These are phyloP conservation scores for Periophthalmodon schlosseri DNA, from an alignment of 2,113 vertebrate species.

Conservation along the genomic window DNA sequence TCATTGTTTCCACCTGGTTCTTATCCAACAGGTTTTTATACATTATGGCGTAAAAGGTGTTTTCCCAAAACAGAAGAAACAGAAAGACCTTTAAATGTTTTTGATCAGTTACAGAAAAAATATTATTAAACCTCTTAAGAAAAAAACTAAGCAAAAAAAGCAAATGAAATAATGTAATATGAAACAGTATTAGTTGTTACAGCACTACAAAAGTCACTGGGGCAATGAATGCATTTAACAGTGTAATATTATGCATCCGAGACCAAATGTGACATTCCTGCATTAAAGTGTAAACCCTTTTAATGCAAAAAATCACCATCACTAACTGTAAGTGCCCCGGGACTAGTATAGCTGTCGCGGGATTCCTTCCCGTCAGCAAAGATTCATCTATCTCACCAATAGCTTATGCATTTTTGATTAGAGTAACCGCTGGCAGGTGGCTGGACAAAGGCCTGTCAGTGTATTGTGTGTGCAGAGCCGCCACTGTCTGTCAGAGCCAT, in stretches of 20 bases:
- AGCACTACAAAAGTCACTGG: too few relatives aligned
- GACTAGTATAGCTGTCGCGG: neutral
- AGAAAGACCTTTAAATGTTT: too few relatives aligned
- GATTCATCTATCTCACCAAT: constrained; percentile 22
- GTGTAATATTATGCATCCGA: constrained; percentile 53
- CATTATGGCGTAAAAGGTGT: too few relatives aligned
- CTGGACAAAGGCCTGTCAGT: constrained; percentile 49
- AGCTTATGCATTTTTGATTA: constrained; percentile 40
- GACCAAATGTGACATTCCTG: neutral
- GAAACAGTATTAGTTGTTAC: too few relatives aligned
- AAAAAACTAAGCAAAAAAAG: too few relatives aligned
- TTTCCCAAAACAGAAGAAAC: too few relatives aligned
- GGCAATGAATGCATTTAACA: constrained; percentile 61
- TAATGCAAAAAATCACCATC: constrained; percentile 9
- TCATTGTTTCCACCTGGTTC: too few relatives aligned
- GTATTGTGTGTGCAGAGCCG: constrained; percentile 38
- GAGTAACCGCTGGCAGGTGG: constrained; percentile 41
- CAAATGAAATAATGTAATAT: too few relatives aligned
- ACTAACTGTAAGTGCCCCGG: neutral
- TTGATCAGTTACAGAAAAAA: too few relatives aligned
- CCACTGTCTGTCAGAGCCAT: constrained; percentile 52
- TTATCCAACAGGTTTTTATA: too few relatives aligned
- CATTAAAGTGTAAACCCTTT: constrained; percentile 4
- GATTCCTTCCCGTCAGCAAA: constrained; percentile 10
- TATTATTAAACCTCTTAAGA: too few relatives aligned